Conservation (phyloP, 92 coral and sea anemone species). For the Paragorgia papillata region DNA sequence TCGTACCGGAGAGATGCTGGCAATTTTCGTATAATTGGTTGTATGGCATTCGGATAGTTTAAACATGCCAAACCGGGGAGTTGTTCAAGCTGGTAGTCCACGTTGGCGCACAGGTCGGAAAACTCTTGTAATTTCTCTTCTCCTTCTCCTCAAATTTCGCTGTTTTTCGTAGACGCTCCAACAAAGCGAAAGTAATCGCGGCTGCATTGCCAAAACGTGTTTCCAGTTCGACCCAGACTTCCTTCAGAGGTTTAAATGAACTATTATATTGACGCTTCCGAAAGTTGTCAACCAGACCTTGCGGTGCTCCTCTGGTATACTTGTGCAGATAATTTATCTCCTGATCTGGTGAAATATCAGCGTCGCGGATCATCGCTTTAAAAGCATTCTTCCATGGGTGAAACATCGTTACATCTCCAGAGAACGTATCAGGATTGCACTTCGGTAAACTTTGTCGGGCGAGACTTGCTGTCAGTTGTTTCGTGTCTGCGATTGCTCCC, state of each 20-base stretch:
- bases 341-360: constrained; percentile 45
- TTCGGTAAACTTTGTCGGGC: constrained; percentile 60
- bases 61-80: constrained; percentile 43
- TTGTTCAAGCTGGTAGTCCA: constrained; percentile 19
- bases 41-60: constrained; percentile 35
- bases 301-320: constrained; percentile 41
- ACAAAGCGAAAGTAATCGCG: background rate
- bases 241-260: constrained; percentile 18
- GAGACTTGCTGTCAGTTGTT: constrained; percentile 47
- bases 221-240: no score
- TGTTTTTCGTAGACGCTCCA: constrained; percentile 13
- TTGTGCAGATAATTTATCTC: constrained; percentile 52
- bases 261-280: constrained; percentile 41
- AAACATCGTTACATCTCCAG: constrained; percentile 53
- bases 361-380: constrained; percentile 53
- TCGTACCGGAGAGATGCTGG: no score
- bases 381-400: constrained; percentile 63
- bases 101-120: no score
- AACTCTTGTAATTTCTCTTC: no score
- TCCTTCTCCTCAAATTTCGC: no score
- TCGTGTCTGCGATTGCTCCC: constrained; percentile 26
- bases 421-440: constrained; percentile 58
- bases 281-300: constrained; percentile 39
- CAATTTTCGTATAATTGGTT: no score
- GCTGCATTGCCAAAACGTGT: constrained; percentile 48